These are phyloP conservation scores for Hycleus cichorii DNA, from an alignment of 1,140 invertebrate genomes.

Conservation along the genomic window DNA sequence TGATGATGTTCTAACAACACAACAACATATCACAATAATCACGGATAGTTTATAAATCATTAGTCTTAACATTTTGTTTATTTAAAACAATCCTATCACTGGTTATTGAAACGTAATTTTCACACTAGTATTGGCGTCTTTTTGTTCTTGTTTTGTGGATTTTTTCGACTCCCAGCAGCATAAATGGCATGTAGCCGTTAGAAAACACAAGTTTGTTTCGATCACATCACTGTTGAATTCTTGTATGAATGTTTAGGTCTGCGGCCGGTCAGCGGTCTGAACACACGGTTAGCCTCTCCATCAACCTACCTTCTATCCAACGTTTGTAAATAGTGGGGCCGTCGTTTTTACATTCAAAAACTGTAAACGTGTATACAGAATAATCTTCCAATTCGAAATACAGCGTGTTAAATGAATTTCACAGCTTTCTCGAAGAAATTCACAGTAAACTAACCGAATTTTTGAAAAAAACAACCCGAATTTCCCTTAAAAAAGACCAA, in stretches of 20 bases:
- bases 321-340: constrained; percentile 4
- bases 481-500: too few relatives aligned
- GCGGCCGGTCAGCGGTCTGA: constrained; percentile 16
- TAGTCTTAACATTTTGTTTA: neutral
- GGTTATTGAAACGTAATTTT: too few relatives aligned
- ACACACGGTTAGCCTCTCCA: constrained; percentile 9
- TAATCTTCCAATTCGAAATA: too few relatives aligned
- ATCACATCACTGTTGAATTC: constrained; percentile 14
- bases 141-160: too few relatives aligned
- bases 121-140: too few relatives aligned
- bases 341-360: neutral
- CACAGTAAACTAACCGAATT: too few relatives aligned
- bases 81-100: neutral
- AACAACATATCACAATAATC: neutral
- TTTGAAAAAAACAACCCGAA: too few relatives aligned
- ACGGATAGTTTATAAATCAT: neutral
- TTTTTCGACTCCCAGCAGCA: too few relatives aligned
- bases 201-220: constrained; percentile 6
- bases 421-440: too few relatives aligned
- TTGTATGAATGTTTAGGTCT: constrained; percentile 9
- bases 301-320: constrained; percentile 9
- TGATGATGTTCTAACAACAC: too few relatives aligned
- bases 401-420: too few relatives aligned
- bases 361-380: too few relatives aligned
- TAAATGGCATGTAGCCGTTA: neutral